Evolutionary conservation across 2,888 invertebrate species (phyloP).

Genomic region (Nephrocerus scutellatus): DNA sequence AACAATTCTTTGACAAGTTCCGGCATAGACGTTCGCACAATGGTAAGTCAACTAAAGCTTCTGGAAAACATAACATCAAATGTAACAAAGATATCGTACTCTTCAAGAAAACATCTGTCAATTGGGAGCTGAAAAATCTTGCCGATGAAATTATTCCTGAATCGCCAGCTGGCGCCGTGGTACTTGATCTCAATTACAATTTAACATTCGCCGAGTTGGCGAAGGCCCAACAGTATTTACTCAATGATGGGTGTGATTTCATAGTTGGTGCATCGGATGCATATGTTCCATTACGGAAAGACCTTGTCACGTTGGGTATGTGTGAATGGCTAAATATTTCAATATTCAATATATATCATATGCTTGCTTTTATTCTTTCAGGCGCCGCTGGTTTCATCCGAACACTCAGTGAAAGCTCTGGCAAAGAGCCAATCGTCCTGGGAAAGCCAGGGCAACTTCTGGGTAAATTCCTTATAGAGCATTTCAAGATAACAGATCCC

Average conservation of each 20-base stretch:
- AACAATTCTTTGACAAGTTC: conserved; percentile 39
- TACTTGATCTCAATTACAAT: conserved; percentile 48
- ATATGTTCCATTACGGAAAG: conserved; percentile 32
- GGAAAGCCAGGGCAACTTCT: conserved; percentile 48
- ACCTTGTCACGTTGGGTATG: too few relatives aligned
- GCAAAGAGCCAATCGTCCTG: conserved; percentile 40
- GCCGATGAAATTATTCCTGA: conserved; percentile 25
- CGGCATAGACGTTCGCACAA: conserved; percentile 44
- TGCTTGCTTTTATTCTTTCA: conserved; percentile 35
- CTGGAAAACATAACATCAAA: neutral
- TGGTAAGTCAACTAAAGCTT: conserved; percentile 37
- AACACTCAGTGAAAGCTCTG: conserved; percentile 32
- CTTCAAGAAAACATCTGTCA: conserved; percentile 26
- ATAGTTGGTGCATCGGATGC: conserved; percentile 44
- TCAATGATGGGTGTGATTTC: conserved; percentile 44
- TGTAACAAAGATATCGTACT: neutral
- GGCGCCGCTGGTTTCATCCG: conserved; percentile 23
- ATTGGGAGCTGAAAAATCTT: conserved; percentile 23
- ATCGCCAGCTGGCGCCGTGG: conserved; percentile 46
- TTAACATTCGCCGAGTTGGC: conserved; percentile 46
- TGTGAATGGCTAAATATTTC: too few relatives aligned
- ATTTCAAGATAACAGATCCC: conserved; percentile 52
- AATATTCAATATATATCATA: too few relatives aligned
- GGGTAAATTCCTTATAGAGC: conserved; percentile 38
- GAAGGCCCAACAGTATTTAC: conserved; percentile 45